Conservation (phyloP, 2,888 invertebrate species). For the Syritta pipiens region DNA sequence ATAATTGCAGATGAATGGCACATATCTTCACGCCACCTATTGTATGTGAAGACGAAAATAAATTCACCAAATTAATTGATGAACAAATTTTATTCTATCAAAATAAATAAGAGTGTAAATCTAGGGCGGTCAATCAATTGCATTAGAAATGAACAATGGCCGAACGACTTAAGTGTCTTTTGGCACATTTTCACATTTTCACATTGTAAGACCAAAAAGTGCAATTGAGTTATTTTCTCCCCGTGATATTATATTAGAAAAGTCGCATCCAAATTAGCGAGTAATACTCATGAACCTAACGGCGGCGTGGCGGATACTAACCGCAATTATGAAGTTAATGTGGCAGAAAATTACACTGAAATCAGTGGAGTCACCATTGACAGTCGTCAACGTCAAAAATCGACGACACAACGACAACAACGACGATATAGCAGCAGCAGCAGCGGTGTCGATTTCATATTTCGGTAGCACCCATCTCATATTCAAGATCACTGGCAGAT, state of each 20-base stretch:
- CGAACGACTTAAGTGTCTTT: conserved; percentile 14
- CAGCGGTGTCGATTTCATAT: conserved; percentile 14
- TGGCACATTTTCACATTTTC: conserved; percentile 29
- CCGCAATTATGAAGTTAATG: conserved; percentile 27
- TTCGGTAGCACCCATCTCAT: conserved; percentile 54
- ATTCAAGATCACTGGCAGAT: conserved; percentile 50
- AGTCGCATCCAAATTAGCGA: background rate
- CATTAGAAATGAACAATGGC: conserved; percentile 13
- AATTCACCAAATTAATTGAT: conserved; percentile 18
- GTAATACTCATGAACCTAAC: background rate
- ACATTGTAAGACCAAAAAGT: background rate
- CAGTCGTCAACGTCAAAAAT: too few relatives aligned
- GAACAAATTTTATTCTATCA: conserved; percentile 13
- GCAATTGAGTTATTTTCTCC: conserved; percentile 6
- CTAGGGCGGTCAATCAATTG: conserved; percentile 31
- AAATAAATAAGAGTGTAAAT: background rate
- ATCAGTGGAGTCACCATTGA: too few relatives aligned
- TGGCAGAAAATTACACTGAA: conserved; percentile 21
- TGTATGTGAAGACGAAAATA: background rate
- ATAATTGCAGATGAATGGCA: conserved; percentile 18
- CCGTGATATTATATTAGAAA: background rate
- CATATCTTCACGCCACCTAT: conserved; percentile 16
- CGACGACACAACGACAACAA: background rate
- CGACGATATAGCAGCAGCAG: background rate
- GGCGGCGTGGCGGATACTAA: too few relatives aligned